Evolutionary conservation across 2,888 invertebrate species (phyloP).

Genomic region (Hyles lineata): DNA sequence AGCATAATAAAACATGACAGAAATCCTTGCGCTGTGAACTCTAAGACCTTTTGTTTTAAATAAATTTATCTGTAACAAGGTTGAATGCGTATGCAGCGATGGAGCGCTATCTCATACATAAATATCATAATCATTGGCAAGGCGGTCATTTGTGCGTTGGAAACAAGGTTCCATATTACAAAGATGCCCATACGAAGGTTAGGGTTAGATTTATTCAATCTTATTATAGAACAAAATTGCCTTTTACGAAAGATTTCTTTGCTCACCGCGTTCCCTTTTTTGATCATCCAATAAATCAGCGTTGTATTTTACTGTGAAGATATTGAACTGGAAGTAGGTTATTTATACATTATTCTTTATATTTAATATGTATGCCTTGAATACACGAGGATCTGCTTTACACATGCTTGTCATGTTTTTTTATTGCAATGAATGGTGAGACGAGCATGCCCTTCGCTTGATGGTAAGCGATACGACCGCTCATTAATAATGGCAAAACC

Average conservation of each 20-base stretch:
- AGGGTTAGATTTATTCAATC: not conserved
- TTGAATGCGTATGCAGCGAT: constrained; percentile 37
- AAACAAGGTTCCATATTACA: constrained; percentile 17
- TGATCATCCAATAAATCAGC: constrained; percentile 10
- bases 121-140: constrained; percentile 37
- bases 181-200: not conserved
- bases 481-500: too few relatives aligned
- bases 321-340: not conserved
- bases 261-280: not conserved
- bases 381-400: too few relatives aligned
- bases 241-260: not conserved
- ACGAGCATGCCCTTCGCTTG: too few relatives aligned
- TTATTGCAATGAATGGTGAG: too few relatives aligned
- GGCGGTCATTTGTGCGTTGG: constrained; percentile 35
- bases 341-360: not conserved
- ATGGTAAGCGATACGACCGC: too few relatives aligned
- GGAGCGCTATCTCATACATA: constrained; percentile 33
- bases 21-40: constrained; percentile 27
- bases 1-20: constrained; percentile 29
- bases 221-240: constrained; percentile 5
- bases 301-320: not conserved
- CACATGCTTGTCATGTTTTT: too few relatives aligned
- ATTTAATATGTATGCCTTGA: constrained; percentile 6
- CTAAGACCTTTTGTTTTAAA: constrained; percentile 21
- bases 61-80: constrained; percentile 42